These are phyloP conservation scores for Steatocranus sp. DNA, from an alignment of 2,797 vertebrate genomes.

Conservation along the genomic window DNA sequence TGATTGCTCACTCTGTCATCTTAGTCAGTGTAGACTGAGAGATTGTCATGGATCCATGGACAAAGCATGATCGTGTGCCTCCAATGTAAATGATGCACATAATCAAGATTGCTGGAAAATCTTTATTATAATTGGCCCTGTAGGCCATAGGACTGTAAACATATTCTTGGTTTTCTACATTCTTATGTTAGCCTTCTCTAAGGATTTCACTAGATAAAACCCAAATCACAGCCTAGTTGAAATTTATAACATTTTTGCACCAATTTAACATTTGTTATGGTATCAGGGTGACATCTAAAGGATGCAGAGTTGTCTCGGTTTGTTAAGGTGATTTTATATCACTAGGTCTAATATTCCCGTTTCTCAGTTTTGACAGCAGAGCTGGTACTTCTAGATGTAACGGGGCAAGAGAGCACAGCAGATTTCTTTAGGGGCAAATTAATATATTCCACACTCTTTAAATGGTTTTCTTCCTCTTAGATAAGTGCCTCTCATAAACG, in stretches of 20 bases:
- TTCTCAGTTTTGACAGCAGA: not conserved
- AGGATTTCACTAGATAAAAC: not conserved
- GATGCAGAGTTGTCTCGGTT: not conserved
- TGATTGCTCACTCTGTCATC: slow-evolving; percentile 63
- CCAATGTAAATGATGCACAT: not conserved
- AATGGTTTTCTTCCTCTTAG: not conserved
- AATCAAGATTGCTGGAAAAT: not conserved
- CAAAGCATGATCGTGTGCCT: slow-evolving; percentile 5
- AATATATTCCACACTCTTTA: not conserved
- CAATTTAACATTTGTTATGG: not conserved
- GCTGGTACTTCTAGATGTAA: not conserved
- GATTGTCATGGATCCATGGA: slow-evolving; percentile 29
- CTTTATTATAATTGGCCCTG: not conserved
- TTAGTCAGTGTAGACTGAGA: not conserved
- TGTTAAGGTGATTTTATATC: not conserved
- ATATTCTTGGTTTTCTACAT: not conserved
- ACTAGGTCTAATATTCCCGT: not conserved
- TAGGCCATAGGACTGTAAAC: not conserved
- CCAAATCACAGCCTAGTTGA: too few species aligned
- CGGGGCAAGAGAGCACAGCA: not conserved
- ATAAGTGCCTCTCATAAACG: not conserved
- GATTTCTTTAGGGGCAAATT: not conserved
- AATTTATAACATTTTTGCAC: not conserved
- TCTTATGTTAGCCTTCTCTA: not conserved
- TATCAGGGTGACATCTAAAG: not conserved